Conservation (phyloP, 2,113 vertebrate species). For the Aegithalos caudatus region DNA sequence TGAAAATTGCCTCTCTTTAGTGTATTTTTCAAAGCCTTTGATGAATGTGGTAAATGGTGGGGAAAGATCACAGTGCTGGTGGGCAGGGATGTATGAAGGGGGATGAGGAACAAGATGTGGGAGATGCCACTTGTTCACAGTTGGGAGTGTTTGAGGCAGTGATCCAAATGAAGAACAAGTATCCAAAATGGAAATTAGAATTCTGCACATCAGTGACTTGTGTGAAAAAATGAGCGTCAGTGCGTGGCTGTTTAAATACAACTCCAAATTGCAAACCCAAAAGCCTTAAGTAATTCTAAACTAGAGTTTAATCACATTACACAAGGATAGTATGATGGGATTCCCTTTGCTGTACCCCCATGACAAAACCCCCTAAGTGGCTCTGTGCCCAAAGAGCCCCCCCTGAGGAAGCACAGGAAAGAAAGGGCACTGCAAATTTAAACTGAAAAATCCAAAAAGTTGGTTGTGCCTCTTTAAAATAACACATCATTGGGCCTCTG, state of each 20-base stretch:
- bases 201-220: neutral
- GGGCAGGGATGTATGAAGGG: neutral
- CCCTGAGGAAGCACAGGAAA: neutral
- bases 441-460: neutral
- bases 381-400: neutral
- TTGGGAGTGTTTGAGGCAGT: neutral
- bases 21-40: neutral
- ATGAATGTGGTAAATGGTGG: neutral
- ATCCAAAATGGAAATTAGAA: neutral
- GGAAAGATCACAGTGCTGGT: neutral
- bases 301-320: neutral
- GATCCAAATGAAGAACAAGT: neutral
- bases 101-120: neutral
- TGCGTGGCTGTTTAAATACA: neutral
- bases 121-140: neutral
- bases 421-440: neutral
- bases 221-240: neutral
- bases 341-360: neutral
- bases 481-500: neutral
- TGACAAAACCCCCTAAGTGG: neutral
- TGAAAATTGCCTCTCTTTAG: neutral
- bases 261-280: neutral
- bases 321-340: neutral
- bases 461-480: neutral
- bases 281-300: neutral